A percentile compares a stretch with the other conserved stretches of the same genome.
These are phyloP conservation scores for Oscheius sp. DNA, from an alignment of 1,140 invertebrate genomes.

Conservation along the genomic window DNA sequence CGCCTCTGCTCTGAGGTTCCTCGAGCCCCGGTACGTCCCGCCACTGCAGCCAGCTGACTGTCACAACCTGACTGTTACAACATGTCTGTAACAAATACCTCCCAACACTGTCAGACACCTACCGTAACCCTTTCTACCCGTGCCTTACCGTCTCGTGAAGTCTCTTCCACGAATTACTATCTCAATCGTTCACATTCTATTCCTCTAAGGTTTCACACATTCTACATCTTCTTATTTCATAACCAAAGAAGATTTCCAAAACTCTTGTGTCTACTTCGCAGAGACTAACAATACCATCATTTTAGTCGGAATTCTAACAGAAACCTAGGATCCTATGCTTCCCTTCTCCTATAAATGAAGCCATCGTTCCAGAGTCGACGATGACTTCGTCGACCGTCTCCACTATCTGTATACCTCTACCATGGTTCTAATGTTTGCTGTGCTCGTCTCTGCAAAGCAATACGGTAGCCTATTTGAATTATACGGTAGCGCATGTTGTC, in stretches of 20 bases:
- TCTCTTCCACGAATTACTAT: too few species aligned
- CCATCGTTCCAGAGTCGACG: constrained; percentile 61
- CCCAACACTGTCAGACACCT: too few species aligned
- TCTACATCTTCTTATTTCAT: too few species aligned
- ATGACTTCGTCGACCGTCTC: constrained; percentile 66
- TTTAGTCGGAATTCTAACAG: not conserved
- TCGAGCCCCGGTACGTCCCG: constrained; percentile 50
- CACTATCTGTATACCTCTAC: constrained; percentile 66
- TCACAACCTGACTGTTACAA: not conserved
- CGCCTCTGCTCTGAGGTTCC: constrained; percentile 53
- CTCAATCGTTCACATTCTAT: too few species aligned
- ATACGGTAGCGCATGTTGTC: too few species aligned
- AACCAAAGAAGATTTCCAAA: too few species aligned
- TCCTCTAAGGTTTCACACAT: too few species aligned
- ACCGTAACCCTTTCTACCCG: too few species aligned
- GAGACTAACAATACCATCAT: not conserved
- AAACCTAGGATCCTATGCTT: not conserved
- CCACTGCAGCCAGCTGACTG: too few species aligned
- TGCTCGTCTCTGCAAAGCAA: constrained; percentile 65
- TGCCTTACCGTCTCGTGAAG: too few species aligned
- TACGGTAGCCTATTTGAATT: too few species aligned
- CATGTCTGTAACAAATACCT: not conserved
- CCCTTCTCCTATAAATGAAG: not conserved
- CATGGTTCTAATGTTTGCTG: constrained; percentile 65
- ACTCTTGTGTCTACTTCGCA: too few species aligned